phyloP scores from a whole-genome alignment of 2,888 invertebrate species.

The Cyrtodaria siliqua region DNA sequence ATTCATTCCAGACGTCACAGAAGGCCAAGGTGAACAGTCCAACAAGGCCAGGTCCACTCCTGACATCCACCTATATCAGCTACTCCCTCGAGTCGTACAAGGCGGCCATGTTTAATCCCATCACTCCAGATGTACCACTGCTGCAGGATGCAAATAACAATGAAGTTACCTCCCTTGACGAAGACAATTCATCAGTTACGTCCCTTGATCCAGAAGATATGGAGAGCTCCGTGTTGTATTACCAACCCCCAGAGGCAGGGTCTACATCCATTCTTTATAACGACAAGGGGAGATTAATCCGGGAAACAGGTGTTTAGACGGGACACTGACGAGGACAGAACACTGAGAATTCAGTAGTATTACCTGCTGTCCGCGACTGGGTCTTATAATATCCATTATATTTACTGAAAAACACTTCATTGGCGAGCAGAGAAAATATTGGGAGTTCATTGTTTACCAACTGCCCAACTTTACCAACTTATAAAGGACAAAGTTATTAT shows the following conservation, averaged over 20 bases:
- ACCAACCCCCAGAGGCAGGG: conserved; percentile 52
- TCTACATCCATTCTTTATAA: conserved; percentile 35
- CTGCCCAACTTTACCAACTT: too few species aligned
- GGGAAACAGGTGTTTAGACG: conserved; percentile 56
- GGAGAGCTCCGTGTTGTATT: conserved; percentile 37
- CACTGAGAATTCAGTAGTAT: too few species aligned
- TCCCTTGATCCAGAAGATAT: conserved; percentile 52
- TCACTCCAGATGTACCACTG: conserved; percentile 39
- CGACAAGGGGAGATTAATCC: conserved; percentile 30
- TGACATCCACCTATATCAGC: conserved; percentile 13
- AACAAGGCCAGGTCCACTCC: neutral
- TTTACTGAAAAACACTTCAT: too few species aligned
- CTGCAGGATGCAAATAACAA: conserved; percentile 35
- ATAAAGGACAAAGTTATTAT: too few species aligned
- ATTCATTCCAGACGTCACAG: too few species aligned
- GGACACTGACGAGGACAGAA: too few species aligned
- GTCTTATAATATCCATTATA: too few species aligned
- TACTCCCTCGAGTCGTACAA: conserved; percentile 48
- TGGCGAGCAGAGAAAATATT: too few species aligned
- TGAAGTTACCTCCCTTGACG: conserved; percentile 47
- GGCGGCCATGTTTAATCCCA: conserved; percentile 58
- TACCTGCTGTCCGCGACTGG: too few species aligned
- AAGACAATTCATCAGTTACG: conserved; percentile 51
- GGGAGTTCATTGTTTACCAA: too few species aligned
- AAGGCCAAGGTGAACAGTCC: too few species aligned